A percentile compares a stretch with the other conserved stretches of the same genome.
phyloP scores from a whole-genome alignment of 2,797 vertebrate genomes.

The Helicolenus hilgendorfi region DNA sequence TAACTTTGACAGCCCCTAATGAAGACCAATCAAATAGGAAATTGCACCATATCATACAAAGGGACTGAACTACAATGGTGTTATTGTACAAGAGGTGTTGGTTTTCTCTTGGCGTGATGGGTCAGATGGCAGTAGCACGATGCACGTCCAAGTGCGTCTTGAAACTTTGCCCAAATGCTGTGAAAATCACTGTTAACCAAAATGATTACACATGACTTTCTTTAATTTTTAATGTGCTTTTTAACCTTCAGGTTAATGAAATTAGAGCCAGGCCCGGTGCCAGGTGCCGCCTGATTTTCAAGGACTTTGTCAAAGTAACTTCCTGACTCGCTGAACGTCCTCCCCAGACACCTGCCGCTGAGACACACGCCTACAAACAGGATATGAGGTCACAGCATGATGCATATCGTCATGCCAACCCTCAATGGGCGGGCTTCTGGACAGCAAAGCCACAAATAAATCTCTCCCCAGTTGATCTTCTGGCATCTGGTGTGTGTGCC shows the following conservation, averaged over 20 bases:
- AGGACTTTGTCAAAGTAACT: constrained; percentile 65
- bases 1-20: not conserved
- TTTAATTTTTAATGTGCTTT: constrained; percentile 18
- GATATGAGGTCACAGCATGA: constrained; percentile 77
- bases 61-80: not conserved
- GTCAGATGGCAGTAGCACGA: not conserved
- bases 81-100: not conserved
- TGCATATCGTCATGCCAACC: constrained; percentile 51
- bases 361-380: constrained; percentile 49
- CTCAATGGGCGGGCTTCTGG: constrained; percentile 54
- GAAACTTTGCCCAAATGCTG: not conserved
- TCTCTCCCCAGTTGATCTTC: constrained; percentile 60
- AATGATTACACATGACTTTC: not conserved
- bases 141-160: not conserved
- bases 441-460: constrained; percentile 57
- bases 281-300: constrained; percentile 26
- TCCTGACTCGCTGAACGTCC: not conserved
- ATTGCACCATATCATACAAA: fast-evolving
- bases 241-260: constrained; percentile 39
- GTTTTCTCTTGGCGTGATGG: not conserved
- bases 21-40: not conserved
- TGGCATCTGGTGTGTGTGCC: not conserved
- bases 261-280: constrained; percentile 9
- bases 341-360: constrained; percentile 7
- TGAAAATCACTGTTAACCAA: not conserved